Conservation (phyloP, 2,797 vertebrate species). For the Poliocrania exsul region DNA sequence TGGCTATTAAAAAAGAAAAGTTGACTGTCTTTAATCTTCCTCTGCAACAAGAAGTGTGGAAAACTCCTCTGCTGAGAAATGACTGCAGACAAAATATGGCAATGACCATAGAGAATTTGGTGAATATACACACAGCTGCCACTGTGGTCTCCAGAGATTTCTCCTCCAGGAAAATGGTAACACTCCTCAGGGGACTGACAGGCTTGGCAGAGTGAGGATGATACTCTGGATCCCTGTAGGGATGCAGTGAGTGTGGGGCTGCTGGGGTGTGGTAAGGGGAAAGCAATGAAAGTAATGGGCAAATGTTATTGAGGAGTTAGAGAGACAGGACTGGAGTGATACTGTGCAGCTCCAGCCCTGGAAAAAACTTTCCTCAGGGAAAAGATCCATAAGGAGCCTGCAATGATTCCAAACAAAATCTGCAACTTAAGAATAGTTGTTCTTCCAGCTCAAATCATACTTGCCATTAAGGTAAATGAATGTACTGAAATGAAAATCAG, state of each 20-base stretch:
- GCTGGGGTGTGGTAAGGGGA: neutral
- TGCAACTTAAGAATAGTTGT: neutral
- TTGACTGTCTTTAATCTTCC: neutral
- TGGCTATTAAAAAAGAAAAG: neutral
- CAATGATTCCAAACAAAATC: neutral
- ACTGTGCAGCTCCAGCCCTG: neutral
- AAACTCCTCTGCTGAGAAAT: neutral
- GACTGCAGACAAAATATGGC: neutral
- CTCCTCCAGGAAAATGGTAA: neutral
- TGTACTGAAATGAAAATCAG: neutral
- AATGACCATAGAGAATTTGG: neutral
- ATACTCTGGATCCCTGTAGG: neutral
- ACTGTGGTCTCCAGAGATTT: neutral
- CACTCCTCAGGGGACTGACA: neutral
- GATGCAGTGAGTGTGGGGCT: neutral
- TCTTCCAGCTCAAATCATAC: neutral
- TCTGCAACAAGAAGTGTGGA: neutral
- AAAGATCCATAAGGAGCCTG: neutral
- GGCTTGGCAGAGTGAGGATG: neutral
- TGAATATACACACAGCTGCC: neutral
- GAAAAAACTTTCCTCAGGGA: neutral
- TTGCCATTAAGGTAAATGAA: neutral
- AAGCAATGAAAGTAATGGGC: neutral
- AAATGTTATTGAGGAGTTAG: neutral
- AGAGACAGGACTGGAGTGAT: neutral